Base-by-base conservation (phyloP, 2,113 vertebrate genomes). In the Alligator mississippiensis region DNA sequence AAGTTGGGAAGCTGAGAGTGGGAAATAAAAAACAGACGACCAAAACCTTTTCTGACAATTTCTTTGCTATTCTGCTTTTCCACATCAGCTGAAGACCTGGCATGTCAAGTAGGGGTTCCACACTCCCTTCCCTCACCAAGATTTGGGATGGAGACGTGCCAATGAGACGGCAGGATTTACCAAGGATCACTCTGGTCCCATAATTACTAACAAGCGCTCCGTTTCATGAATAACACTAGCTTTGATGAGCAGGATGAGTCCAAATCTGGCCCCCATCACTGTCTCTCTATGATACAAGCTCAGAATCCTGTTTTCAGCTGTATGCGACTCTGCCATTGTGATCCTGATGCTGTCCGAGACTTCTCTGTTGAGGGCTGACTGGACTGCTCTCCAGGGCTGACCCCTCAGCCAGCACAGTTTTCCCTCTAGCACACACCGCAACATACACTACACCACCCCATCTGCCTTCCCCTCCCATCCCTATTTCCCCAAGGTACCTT, bases 221-320 rank as follows among this genome's bases (percentile, higher is more conserved):
- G 87, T 34, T 63, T 60, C 30, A 82, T 34, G 19, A 19, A 19
- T 80, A 80, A 57, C 61, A 93, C 18, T 5, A 38, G 63, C 54
- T 4, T 30, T 80, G 24, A 19, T 0, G 25, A 34, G 74, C 59
- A 80, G 85, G 80, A 83, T 4, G 24, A 47, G 47, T 47, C 47
- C 47, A 47, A 7, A 47, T 47, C 47, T 47, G 47, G 47, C 47
- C 47, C 47, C 47, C 18, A 85, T 13, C 18, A 25, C 1, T 0
- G 5, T 21, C 17, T n/a, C 38, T 54, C 55, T 25, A n/a, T 5
- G 68, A 10, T 27, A 15, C 3, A 4, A 72, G 47, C 8, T 57
- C 75, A 55, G 25, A 47, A 38, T 1, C 62, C 85, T 77, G 6
- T 1, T 11, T 13, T 1, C 1, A 6, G 22, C 34, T 1, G 82